These are phyloP conservation scores for Zaprionus taronus DNA, from an alignment of 1,140 invertebrate genomes.

Conservation along the genomic window DNA sequence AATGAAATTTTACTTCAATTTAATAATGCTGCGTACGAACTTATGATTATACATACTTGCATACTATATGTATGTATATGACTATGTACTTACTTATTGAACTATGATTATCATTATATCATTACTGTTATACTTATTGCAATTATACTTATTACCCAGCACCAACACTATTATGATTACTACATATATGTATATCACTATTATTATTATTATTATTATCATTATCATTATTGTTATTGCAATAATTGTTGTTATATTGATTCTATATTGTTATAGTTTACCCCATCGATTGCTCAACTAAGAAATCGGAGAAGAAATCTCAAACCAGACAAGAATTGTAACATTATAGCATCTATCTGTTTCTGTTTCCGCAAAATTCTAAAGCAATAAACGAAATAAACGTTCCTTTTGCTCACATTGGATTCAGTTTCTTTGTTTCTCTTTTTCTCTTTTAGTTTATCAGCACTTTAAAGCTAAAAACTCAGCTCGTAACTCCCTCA, in stretches of 20 bases:
- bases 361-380: slow-evolving; percentile 4
- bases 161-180: background rate
- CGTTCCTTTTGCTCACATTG: slow-evolving; percentile 27
- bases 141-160: background rate
- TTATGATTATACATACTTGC: slow-evolving; percentile 74
- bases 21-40: slow-evolving; percentile 83
- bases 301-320: slow-evolving; percentile 4
- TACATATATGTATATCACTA: slow-evolving; percentile 32
- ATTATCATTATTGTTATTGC: slow-evolving; percentile 32
- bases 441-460: background rate
- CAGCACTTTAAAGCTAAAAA: background rate
- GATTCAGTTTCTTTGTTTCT: background rate
- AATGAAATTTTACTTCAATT: slow-evolving; percentile 67
- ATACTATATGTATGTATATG: slow-evolving; percentile 73
- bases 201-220: slow-evolving; percentile 43
- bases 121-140: slow-evolving; percentile 15
- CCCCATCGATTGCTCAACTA: slow-evolving; percentile 44
- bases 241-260: slow-evolving; percentile 23
- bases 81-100: slow-evolving; percentile 55
- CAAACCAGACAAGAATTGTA: slow-evolving; percentile 10
- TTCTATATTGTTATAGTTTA: slow-evolving; percentile 39
- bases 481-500: slow-evolving; percentile 42
- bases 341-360: slow-evolving; percentile 22
- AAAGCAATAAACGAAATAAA: slow-evolving; percentile 15
- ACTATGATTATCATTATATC: slow-evolving; percentile 20